A percentile compares a stretch with the other conserved stretches of the same genome.
Conservation (phyloP, 2,113 vertebrate species). For the Barnardius zonarius region DNA sequence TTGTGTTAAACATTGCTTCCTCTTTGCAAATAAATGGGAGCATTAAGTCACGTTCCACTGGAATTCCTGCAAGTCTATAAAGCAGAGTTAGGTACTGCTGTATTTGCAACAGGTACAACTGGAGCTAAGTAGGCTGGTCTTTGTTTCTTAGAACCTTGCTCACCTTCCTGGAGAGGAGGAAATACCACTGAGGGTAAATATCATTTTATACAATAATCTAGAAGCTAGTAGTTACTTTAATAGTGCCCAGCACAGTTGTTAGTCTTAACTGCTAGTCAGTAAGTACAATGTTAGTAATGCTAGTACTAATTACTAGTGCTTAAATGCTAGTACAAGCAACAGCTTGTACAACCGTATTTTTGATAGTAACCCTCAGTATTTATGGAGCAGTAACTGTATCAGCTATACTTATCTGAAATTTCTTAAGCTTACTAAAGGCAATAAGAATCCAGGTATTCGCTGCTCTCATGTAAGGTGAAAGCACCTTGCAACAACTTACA, state of each 20-base stretch:
- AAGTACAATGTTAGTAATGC: no score
- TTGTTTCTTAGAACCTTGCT: neutral
- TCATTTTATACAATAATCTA: neutral
- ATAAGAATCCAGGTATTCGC: neutral
- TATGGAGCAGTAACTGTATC: neutral
- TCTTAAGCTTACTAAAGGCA: neutral
- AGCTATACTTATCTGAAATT: neutral
- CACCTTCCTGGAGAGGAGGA: neutral
- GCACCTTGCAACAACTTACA: neutral
- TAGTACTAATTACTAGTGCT: no score
- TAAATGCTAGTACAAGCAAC: neutral
- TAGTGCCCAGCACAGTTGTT: neutral
- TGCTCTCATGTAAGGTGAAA: neutral
- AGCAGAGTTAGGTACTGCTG: neutral
- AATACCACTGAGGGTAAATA: neutral
- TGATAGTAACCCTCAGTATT: neutral
- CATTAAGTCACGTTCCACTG: constrained; percentile 4
- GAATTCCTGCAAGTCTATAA: constrained; percentile 17
- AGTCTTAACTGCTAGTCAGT: neutral
- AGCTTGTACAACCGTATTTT: neutral
- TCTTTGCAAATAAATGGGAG: constrained; percentile 22
- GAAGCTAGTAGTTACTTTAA: neutral
- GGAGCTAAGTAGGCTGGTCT: neutral
- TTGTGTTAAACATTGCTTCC: constrained; percentile 9
- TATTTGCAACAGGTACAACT: neutral